Evolutionary conservation across 2,797 vertebrate species (phyloP), one percentile per base, ranked within the genome.

Genomic region (Botia almorhae): DNA sequence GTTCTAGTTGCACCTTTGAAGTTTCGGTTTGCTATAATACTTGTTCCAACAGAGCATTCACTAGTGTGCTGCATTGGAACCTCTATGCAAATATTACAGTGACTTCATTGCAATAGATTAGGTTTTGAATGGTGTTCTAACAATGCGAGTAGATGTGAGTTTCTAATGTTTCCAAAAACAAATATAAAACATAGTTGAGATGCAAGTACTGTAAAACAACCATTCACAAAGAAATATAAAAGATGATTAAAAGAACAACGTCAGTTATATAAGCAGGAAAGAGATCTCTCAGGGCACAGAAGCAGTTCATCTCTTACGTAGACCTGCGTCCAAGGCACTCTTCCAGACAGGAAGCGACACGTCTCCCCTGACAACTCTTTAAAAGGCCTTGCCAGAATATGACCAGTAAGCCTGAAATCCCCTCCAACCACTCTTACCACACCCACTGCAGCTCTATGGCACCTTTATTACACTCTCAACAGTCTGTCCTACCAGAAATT

Each of bases 291-390:
- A 64, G 68, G 72, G 79, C 48, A 64, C 51, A 55, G 19, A 23
- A 21, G 17, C 64, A 61, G 65, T 29, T 82, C 72, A 76, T 76
- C 80, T 78, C 76, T 79, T 60, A 71, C 26, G 56, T 29, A 84
- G 76, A 79, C 81, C 71, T 78, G 36, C 48, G 75, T 82, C 63
- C 72, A 16, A 17, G 78, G 58, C 75, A 19, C 80, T 80, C 83
- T 69, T 85, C 73, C 76, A 50, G 69, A 76, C 81, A 74, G 80
- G 83, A 85, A 82, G 77, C 64, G 33, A 74, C 60, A 39, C 58
- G 53, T 65, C 76, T 76, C 78, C 68, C 74, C 71, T 78, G 71
- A 81, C 7, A 55, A 65, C 74, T 84, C 39, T 70, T 70, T 53
- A 76, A 73, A 74, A 72, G 71, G 68, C 58, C 61, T 51, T 61